Conservation (phyloP, 1,140 invertebrate genomes). For the Drosophila sulfurigaster region DNA sequence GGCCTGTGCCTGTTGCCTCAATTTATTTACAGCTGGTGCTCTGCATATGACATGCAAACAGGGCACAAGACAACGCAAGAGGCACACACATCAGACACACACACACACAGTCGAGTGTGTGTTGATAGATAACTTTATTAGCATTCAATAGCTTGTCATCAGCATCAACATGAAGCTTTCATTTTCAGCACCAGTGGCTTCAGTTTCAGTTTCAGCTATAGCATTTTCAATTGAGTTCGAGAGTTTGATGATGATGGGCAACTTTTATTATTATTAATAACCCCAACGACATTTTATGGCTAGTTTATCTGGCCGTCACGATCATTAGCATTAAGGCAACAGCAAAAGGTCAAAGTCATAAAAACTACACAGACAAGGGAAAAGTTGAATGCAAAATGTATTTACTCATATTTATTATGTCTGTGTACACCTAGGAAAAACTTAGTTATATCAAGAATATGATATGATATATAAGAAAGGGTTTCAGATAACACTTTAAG, state of each 20-base stretch:
- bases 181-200: not conserved
- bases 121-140: slow-evolving; percentile 70
- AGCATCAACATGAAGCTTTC: slow-evolving; percentile 1
- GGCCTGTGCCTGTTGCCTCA: slow-evolving; percentile 26
- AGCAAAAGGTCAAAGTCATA: slow-evolving; percentile 77
- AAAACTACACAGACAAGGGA: slow-evolving; percentile 45
- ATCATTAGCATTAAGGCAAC: slow-evolving; percentile 67
- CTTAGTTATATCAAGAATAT: not conserved
- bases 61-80: not conserved
- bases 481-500: too few relatives aligned
- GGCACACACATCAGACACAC: not conserved
- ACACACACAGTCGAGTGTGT: slow-evolving; percentile 19
- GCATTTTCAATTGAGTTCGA: slow-evolving; percentile 62
- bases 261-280: slow-evolving; percentile 72
- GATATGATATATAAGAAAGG: not conserved
- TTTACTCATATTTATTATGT: slow-evolving; percentile 31
- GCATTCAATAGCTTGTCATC: slow-evolving; percentile 44
- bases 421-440: slow-evolving; percentile 6
- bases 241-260: slow-evolving; percentile 63
- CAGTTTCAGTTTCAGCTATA: slow-evolving; percentile 6
- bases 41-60: slow-evolving; percentile 29
- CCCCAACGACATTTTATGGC: slow-evolving; percentile 66
- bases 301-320: slow-evolving; percentile 51
- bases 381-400: slow-evolving; percentile 9
- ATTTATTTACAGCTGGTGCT: slow-evolving; percentile 57